phyloP scores from a whole-genome alignment of 1,140 invertebrate species.

The Adelges cooleyi region DNA sequence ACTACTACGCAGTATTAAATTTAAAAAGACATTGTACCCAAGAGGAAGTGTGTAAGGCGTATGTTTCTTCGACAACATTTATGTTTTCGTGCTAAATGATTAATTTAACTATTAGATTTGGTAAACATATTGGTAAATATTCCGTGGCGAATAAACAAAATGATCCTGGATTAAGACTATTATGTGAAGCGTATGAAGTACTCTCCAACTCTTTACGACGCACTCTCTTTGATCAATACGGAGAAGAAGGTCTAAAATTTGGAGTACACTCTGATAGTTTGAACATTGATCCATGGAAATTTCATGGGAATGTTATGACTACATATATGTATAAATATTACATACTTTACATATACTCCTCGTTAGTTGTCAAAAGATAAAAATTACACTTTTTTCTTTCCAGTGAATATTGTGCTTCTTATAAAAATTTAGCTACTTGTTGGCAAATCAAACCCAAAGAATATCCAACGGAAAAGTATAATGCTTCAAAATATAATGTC shows the following conservation, averaged over 20 bases:
- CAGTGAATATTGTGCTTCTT: too few relatives aligned
- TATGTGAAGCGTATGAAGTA: slow-evolving; percentile 70
- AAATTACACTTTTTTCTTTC: too few relatives aligned
- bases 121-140: background rate
- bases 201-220: slow-evolving; percentile 54
- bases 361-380: too few relatives aligned
- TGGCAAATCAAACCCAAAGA: too few relatives aligned
- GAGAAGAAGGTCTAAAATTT: slow-evolving; percentile 73
- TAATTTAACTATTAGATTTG: slow-evolving; percentile 1
- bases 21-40: slow-evolving; percentile 11
- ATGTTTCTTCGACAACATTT: background rate
- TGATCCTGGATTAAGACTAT: slow-evolving; percentile 30
- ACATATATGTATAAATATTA: slow-evolving; percentile 49
- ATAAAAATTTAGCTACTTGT: too few relatives aligned
- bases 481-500: too few relatives aligned
- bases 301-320: slow-evolving; percentile 62
- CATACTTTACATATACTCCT: slow-evolving; percentile 30
- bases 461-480: too few relatives aligned
- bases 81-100: too few relatives aligned
- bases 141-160: background rate
- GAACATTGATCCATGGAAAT: slow-evolving; percentile 61
- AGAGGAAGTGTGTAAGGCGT: background rate
- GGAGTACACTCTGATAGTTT: slow-evolving; percentile 40
- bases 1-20: slow-evolving; percentile 6
- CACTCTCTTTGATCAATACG: slow-evolving; percentile 81